Evolutionary conservation across 2,888 invertebrate species (phyloP).

Genomic region (Apocheima hispidaria): DNA sequence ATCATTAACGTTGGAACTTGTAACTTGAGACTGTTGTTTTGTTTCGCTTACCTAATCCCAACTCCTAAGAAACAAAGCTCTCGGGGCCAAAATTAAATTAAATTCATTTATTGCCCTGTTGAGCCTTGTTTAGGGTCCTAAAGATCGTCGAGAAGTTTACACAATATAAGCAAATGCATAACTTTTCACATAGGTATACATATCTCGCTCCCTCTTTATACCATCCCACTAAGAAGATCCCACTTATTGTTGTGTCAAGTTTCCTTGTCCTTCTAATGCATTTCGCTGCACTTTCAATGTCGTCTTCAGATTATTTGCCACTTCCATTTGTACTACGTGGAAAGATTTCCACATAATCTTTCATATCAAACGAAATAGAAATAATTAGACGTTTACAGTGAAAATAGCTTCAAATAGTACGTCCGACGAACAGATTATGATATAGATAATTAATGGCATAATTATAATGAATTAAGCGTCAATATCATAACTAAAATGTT

Average conservation of each 20-base stretch:
- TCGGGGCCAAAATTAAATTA: conserved; percentile 44
- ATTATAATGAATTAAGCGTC: neutral
- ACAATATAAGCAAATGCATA: conserved; percentile 8
- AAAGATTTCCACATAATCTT: no score
- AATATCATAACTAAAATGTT: neutral
- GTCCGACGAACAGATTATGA: no score
- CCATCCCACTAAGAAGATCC: neutral
- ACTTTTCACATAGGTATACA: conserved; percentile 25
- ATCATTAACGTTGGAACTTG: conserved; percentile 38
- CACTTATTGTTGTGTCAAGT: neutral
- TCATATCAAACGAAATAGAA: no score
- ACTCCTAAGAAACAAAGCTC: conserved; percentile 36
- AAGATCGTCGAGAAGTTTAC: conserved; percentile 31
- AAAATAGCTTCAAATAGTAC: no score
- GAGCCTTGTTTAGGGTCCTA: conserved; percentile 23
- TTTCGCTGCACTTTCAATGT: neutral
- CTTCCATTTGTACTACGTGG: neutral
- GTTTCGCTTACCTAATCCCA: conserved; percentile 38
- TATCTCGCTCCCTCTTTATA: neutral
- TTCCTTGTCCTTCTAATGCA: neutral
- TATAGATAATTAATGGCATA: no score
- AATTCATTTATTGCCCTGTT: conserved; percentile 39
- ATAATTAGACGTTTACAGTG: no score
- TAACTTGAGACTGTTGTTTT: conserved; percentile 41
- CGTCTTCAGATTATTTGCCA: neutral